These are phyloP conservation scores for Acrobasis consociella DNA, from an alignment of 2,888 invertebrate species.

Conservation along the genomic window DNA sequence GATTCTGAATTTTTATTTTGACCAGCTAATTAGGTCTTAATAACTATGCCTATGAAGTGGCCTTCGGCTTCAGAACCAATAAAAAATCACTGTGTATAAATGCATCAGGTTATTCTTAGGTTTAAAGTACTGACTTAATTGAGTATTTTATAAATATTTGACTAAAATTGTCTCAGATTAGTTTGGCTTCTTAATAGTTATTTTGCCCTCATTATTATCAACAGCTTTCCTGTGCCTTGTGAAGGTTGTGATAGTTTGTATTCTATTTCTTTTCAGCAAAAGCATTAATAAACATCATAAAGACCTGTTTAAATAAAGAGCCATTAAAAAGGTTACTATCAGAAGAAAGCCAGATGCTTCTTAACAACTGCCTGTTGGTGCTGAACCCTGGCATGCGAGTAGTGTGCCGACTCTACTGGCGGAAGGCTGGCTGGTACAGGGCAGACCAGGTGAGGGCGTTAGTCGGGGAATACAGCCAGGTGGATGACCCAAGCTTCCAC, in stretches of 20 bases:
- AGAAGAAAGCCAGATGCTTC: slow-evolving; percentile 42
- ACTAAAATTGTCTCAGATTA: no score
- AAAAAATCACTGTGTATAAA: no score
- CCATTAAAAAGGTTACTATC: slow-evolving; percentile 48
- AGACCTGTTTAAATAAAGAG: slow-evolving; percentile 51
- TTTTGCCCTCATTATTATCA: no score
- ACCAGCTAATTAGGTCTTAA: no score
- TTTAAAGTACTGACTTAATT: no score
- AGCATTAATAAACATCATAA: slow-evolving; percentile 57
- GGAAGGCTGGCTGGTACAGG: slow-evolving; percentile 60
- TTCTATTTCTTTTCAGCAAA: slow-evolving; percentile 49
- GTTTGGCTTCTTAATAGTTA: no score
- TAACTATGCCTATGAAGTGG: no score
- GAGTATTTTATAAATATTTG: no score
- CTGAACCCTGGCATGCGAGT: slow-evolving; percentile 54
- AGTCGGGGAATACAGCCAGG: slow-evolving; percentile 30
- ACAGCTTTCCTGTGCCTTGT: no score
- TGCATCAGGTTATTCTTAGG: no score
- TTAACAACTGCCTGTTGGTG: slow-evolving; percentile 44
- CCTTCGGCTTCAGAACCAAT: no score
- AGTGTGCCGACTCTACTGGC: slow-evolving; percentile 69
- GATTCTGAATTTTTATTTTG: no score
- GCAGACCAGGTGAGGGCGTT: slow-evolving; percentile 46
- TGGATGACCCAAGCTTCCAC: slow-evolving; percentile 41
- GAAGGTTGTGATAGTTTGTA: background rate